Base-by-base conservation (phyloP, 2,113 vertebrate species). In the Chascanopsetta lugubris region DNA sequence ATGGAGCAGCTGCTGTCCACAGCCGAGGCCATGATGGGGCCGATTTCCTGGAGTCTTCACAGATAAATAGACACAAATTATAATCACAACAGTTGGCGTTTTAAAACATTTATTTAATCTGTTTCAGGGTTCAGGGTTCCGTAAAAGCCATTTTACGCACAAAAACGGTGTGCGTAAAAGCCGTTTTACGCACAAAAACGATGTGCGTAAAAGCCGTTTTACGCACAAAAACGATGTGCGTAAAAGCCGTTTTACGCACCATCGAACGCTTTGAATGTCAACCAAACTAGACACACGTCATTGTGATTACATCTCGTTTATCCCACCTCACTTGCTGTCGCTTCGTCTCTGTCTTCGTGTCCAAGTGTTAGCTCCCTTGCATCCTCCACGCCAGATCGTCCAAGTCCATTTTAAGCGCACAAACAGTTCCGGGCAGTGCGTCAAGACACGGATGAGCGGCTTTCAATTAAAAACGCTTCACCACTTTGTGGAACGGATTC, bases 1-100 rank as follows among this genome's bases (percentile, higher is more conserved):
- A 85, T 70, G 55, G 86, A 89, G 78, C 91, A 91, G 38, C 74
- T 74, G 57, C 72, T 75, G 38, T 90, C 90, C 77, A 72, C 34
- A 45, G 47, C 72, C 48, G 81, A 79, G 53, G 84, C 78, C 85
- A 90, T 91, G 61, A 50, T 48, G 29, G 57, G 45, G 61, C 18
- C 38, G 27, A 20, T 51, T 47, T 80, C 65, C 47, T 56, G 24
- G 38, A 56, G 22, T 76, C 80, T 80, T 66, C 53, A 54, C 22
- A 32, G 42, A 75, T 42, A 51, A 36, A 47, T 20, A 53, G 2
- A 30, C 4, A 51, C 8, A 49, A 48, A 48, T 12, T 1, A 49
- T 17, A n/a, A 51, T 11, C 29, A 29, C 3, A 30, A 51, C n/a
- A n/a, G n/a, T n/a, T n/a, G n/a, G n/a, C n/a, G n/a, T n/a, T n/a